Evolutionary conservation across 2,113 vertebrate species (phyloP).

Genomic region (Catharus minimus): DNA sequence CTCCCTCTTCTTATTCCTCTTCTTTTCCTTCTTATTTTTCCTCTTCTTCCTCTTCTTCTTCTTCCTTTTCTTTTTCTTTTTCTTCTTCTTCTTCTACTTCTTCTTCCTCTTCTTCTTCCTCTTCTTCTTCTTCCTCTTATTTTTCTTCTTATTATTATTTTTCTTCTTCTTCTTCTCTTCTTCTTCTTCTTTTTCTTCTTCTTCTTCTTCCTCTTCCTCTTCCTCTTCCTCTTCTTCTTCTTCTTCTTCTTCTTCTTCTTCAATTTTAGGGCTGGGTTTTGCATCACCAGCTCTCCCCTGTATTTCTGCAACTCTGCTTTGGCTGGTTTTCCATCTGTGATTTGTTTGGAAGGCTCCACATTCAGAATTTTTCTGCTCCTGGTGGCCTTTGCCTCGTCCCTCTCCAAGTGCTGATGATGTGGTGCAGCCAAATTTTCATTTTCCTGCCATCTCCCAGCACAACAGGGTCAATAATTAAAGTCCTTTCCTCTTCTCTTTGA

Average conservation of each 20-base stretch:
- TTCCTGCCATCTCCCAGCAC: neutral
- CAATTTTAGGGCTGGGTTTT: neutral
- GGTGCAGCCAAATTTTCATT: neutral
- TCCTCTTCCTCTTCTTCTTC: no score
- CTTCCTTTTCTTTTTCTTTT: no score
- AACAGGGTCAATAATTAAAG: slow-evolving; percentile 54
- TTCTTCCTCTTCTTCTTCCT: no score
- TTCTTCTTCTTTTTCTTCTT: no score
- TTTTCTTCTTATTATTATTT: no score
- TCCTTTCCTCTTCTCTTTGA: neutral
- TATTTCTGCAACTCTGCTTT: neutral
- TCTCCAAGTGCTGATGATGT: neutral
- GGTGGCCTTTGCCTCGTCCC: neutral
- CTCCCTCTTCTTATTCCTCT: accelerated
- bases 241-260: accelerated
- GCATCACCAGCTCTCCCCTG: neutral
- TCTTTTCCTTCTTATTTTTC: no score
- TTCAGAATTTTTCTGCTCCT: neutral
- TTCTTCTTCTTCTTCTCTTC: neutral
- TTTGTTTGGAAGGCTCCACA: neutral
- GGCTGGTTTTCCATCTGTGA: neutral
- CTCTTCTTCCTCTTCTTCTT: accelerated
- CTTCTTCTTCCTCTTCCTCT: neutral
- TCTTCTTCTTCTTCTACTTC: neutral
- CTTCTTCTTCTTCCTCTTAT: no score